Conservation (phyloP, 2,888 invertebrate species). For the Drosophila mercatorum region DNA sequence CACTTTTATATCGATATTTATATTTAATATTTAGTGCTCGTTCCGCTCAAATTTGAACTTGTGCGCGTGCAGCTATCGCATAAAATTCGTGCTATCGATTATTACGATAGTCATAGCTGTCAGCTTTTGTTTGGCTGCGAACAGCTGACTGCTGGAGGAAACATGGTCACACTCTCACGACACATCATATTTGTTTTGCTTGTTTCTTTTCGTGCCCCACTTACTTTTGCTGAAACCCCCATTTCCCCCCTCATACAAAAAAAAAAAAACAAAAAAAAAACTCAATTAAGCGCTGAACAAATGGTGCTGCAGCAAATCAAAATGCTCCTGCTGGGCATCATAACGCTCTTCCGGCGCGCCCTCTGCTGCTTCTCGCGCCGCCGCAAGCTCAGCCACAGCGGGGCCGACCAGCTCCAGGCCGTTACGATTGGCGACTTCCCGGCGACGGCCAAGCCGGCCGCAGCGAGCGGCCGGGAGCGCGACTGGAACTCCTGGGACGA, state of each 20-base stretch:
- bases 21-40: background rate
- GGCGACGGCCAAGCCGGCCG: conserved; percentile 9
- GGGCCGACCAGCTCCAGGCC: conserved; percentile 85
- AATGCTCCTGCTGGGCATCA: conserved; percentile 86
- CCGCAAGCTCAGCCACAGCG: conserved; percentile 82
- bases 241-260: conserved; percentile 9
- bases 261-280: background rate
- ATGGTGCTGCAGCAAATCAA: conserved; percentile 86
- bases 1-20: background rate
- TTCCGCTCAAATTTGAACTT: background rate
- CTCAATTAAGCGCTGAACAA: conserved; percentile 12
- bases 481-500: conserved; percentile 88
- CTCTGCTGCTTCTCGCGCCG: conserved; percentile 87
- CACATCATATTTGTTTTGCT: conserved; percentile 61
- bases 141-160: conserved; percentile 11
- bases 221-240: conserved; percentile 22
- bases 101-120: background rate
- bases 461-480: conserved; percentile 63
- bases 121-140: conserved; percentile 19
- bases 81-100: background rate
- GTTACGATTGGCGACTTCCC: conserved; percentile 85
- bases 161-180: conserved; percentile 40
- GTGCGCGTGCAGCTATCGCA: background rate
- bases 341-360: conserved; percentile 86
- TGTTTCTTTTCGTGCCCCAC: conserved; percentile 41